A percentile compares a stretch with the other conserved stretches of the same genome.
Evolutionary conservation across 53 echinoderm and acorn worm species (phyloP).

Genomic region (Temnopleurus reevesii): DNA sequence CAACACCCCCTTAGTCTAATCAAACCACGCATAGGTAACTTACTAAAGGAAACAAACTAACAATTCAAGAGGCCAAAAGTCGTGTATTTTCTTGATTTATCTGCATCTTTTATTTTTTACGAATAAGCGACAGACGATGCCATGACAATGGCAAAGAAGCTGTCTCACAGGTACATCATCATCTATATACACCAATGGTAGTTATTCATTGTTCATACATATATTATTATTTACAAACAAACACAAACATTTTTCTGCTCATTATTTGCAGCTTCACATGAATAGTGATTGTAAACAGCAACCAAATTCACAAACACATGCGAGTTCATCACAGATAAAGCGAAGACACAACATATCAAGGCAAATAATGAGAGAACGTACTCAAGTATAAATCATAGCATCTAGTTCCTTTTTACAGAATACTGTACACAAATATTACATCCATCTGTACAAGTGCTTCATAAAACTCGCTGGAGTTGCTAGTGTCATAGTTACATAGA

Average conservation of each 20-base stretch:
- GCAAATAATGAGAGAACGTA: slow-evolving; percentile 22
- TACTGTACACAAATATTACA: slow-evolving; percentile 45
- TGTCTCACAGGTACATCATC: slow-evolving; percentile 54
- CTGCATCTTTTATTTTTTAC: slow-evolving; percentile 57
- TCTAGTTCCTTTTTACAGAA: slow-evolving; percentile 44
- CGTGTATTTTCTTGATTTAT: slow-evolving; percentile 53
- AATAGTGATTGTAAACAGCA: slow-evolving; percentile 23
- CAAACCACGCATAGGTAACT: too few relatives aligned
- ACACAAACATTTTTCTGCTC: neutral
- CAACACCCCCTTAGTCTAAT: too few relatives aligned
- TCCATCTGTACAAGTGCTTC: slow-evolving; percentile 33
- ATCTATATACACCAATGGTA: slow-evolving; percentile 50
- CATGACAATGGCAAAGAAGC: slow-evolving; percentile 16
- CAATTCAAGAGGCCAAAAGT: neutral
- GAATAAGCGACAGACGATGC: slow-evolving; percentile 46
- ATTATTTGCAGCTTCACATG: slow-evolving; percentile 51
- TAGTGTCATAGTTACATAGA: neutral
- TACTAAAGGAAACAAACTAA: neutral
- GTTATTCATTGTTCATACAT: slow-evolving; percentile 44
- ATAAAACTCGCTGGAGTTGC: slow-evolving; percentile 32
- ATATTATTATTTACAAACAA: slow-evolving; percentile 47
- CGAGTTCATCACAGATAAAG: slow-evolving; percentile 11
- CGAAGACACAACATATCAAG: slow-evolving; percentile 55
- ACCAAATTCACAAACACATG: slow-evolving; percentile 1
- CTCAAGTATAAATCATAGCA: slow-evolving; percentile 43